Percentiles rank a stretch among this genome's conserved stretches.
Conservation (phyloP, 1,140 invertebrate genomes). For the Gonatopus flavifemur region DNA sequence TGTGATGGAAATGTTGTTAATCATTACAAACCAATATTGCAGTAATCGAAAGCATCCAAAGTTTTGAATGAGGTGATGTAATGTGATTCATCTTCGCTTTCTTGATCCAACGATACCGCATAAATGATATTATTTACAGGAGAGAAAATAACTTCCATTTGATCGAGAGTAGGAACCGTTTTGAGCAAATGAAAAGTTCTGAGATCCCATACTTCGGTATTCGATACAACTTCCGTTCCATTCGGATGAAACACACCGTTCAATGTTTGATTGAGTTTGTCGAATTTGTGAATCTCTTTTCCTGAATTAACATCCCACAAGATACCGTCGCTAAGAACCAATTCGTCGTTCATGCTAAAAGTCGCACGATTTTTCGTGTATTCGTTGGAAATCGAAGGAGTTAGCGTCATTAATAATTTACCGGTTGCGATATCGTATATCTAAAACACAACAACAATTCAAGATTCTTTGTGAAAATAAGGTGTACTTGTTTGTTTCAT, state of each 20-base stretch:
- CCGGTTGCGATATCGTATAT: conserved; percentile 91
- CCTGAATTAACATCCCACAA: conserved; percentile 90
- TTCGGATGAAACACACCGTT: conserved; percentile 98
- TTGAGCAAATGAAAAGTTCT: conserved; percentile 91
- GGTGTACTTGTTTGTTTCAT: too few relatives aligned
- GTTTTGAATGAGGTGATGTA: conserved; percentile 91
- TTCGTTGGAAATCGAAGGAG: conserved; percentile 81
- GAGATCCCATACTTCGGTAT: conserved; percentile 94
- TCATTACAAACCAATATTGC: conserved; percentile 74
- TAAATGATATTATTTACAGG: conserved; percentile 70
- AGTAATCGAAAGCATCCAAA: conserved; percentile 91
- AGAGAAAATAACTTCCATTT: conserved; percentile 78
- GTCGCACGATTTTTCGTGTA: conserved; percentile 94
- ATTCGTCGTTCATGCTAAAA: conserved; percentile 90
- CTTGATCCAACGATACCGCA: conserved; percentile 65
- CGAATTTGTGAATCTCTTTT: conserved; percentile 93
- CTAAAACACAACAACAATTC: conserved; percentile 54
- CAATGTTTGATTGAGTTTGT: conserved; percentile 93
- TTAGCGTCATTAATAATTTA: conserved; percentile 71
- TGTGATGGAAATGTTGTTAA: neutral
- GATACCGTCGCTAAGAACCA: conserved; percentile 90
- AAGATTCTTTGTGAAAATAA: neutral
- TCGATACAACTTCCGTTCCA: conserved; percentile 89
- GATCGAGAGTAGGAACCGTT: conserved; percentile 89
- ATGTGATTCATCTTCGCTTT: conserved; percentile 66